A percentile compares a stretch with the other conserved stretches of the same genome.
Conservation (phyloP, 2,888 invertebrate genomes). For the Rhaphigaster nebulosa region DNA sequence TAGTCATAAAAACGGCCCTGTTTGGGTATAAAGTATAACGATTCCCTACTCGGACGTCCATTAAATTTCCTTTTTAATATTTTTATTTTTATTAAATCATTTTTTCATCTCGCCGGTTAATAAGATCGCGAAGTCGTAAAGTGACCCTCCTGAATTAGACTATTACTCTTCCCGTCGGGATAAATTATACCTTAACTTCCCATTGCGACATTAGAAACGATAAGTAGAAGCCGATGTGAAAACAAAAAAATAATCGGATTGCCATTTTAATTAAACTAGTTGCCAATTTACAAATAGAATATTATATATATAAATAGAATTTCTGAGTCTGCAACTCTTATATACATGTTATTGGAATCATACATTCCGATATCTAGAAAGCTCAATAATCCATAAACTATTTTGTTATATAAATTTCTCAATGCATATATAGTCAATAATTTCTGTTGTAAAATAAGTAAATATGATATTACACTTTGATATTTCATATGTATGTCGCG, state of each 20-base stretch:
- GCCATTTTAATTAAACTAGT: neutral
- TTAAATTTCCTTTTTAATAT: conserved; percentile 27
- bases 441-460: too few species aligned
- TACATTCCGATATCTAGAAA: neutral
- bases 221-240: neutral
- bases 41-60: conserved; percentile 9
- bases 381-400: neutral
- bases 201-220: neutral
- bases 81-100: neutral
- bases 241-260: neutral
- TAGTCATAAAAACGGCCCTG: conserved; percentile 44
- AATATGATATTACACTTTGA: too few species aligned
- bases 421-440: neutral
- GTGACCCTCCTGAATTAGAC: neutral
- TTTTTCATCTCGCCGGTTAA: neutral
- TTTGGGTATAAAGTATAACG: conserved; percentile 23
- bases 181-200: neutral
- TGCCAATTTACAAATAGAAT: neutral
- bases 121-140: conserved; percentile 28
- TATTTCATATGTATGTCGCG: too few species aligned
- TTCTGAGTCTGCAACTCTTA: neutral
- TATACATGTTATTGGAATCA: neutral
- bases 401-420: neutral
- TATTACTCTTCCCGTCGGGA: neutral
- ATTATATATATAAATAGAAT: neutral